phyloP scores from a whole-genome alignment of 2,113 vertebrate genomes.

The Blennius ocellaris region DNA sequence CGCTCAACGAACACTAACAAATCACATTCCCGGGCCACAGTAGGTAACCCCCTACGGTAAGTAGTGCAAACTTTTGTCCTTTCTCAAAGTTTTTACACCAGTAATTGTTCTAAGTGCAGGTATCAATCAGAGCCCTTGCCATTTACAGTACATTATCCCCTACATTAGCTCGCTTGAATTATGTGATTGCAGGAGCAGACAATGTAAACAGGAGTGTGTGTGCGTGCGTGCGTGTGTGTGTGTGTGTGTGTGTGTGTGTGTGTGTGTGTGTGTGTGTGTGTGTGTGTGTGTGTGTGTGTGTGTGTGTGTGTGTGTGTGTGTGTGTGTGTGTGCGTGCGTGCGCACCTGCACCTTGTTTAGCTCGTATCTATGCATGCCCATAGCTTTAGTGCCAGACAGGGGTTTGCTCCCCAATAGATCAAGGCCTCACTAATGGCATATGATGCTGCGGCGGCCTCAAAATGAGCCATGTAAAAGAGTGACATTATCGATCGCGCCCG shows the following conservation, averaged over 20 bases:
- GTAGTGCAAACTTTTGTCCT: conserved; percentile 73
- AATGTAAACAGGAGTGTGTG: conserved; percentile 66
- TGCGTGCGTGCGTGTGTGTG: not conserved
- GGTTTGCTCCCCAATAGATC: conserved; percentile 70
- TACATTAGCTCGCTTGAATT: conserved; percentile 80
- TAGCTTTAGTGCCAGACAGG: conserved; percentile 56
- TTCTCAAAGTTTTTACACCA: conserved; percentile 76
- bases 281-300: conserved; percentile 8
- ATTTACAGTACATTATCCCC: conserved; percentile 84
- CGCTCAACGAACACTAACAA: conserved; percentile 78
- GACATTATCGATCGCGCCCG: conserved; percentile 81
- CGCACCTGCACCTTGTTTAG: conserved; percentile 54
- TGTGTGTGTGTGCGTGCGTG: conserved; percentile 19
- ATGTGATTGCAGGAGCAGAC: conserved; percentile 72
- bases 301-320: conserved; percentile 13
- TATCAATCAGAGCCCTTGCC: conserved; percentile 81
- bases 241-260: conserved; percentile 21
- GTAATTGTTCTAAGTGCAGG: conserved; percentile 82
- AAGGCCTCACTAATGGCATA: conserved; percentile 76
- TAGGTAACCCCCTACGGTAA: conserved; percentile 53
- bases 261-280: conserved; percentile 17
- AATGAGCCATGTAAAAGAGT: conserved; percentile 80
- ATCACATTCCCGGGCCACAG: conserved; percentile 66
- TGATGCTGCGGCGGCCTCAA: conserved; percentile 76
- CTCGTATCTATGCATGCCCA: conserved; percentile 50